These are phyloP conservation scores for Otocyon megalotis DNA, from an alignment of 2,113 vertebrate genomes.

Conservation along the genomic window DNA sequence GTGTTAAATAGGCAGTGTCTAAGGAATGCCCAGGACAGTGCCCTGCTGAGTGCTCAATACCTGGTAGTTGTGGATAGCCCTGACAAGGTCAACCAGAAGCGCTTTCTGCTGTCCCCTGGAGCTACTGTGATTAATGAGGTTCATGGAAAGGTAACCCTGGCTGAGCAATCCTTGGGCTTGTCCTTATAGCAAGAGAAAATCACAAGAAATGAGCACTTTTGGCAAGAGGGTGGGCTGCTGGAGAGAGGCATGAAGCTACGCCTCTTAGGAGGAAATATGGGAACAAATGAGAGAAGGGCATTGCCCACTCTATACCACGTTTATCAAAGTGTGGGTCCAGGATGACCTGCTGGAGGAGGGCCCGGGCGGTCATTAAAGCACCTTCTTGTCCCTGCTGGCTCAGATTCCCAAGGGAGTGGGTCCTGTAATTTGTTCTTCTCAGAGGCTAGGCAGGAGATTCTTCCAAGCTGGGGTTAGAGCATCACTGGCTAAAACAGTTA, in stretches of 20 bases:
- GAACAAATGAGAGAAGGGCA: not conserved
- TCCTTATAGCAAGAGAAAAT: constrained; percentile 65
- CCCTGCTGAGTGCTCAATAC: not conserved
- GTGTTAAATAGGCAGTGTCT: not conserved
- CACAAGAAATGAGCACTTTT: constrained; percentile 42
- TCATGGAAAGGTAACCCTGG: constrained; percentile 37
- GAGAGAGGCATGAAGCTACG: not conserved
- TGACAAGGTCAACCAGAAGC: constrained; percentile 61
- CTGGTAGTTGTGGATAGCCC: not conserved
- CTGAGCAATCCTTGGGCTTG: constrained; percentile 31
- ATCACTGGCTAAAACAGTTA: not conserved
- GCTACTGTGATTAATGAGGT: constrained; percentile 67
- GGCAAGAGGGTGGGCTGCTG: not conserved
- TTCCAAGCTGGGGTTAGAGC: not conserved
- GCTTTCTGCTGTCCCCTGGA: not conserved
- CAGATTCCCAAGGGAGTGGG: not conserved
- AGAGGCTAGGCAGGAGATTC: not conserved
- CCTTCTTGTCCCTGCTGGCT: not conserved
- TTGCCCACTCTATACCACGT: not conserved
- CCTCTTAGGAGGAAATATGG: not conserved
- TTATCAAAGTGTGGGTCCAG: not conserved
- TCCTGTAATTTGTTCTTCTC: not conserved
- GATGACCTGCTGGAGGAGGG: not conserved
- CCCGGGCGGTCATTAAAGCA: not conserved
- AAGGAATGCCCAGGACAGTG: not conserved